Evolutionary conservation across 1,140 invertebrate species (phyloP), one percentile per base, ranked within the genome.

Genomic region (Drosophila ercepeae): DNA sequence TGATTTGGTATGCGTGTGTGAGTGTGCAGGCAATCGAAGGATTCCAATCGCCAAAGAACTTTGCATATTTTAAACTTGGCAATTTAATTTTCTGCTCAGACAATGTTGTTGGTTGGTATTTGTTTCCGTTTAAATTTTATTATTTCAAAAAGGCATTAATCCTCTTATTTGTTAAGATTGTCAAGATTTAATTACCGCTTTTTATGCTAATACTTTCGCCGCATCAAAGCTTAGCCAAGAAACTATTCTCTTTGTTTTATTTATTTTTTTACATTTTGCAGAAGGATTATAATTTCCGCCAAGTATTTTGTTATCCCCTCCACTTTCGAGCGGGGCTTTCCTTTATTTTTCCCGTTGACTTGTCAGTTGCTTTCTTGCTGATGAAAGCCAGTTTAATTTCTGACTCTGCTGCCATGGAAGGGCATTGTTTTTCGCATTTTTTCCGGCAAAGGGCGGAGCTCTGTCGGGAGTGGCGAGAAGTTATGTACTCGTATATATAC

Each of bases 1-100:
- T 32, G 7, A 36, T 36, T n/a, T 36, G 13, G 18, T 50, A 11
- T 49, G 27, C 1, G n/a, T 58, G 13, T 25, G 36, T 1, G 16
- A 49, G 42, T 60, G 46, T 55, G 57, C 29, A 18, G 51, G 39
- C 21, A 27, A 25, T 19, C 21, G 11, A 52, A 41, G 49, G 65
- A 72, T 71, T 55, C 41, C 39, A 21, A 29, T 50, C 48, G 25
- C 19, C 16, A 52, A 46, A 49, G 32, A 71, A 75, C 54, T 69
- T 67, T 86, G 65, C 74, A 86, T 86, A 81, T 74, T 88, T 86
- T 74, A 75, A 71, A 48, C 75, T 45, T 61, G 65, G 19, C 18
- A 8, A 14, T 39, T 39, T 4, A 39, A 16, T 39, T 39, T 16
- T 39, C n/a, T 2, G 0, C 7, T 7, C 3, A 32, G 29, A 32